Conservation (phyloP, 2,888 invertebrate species). For the Linnaemya vulpina region DNA sequence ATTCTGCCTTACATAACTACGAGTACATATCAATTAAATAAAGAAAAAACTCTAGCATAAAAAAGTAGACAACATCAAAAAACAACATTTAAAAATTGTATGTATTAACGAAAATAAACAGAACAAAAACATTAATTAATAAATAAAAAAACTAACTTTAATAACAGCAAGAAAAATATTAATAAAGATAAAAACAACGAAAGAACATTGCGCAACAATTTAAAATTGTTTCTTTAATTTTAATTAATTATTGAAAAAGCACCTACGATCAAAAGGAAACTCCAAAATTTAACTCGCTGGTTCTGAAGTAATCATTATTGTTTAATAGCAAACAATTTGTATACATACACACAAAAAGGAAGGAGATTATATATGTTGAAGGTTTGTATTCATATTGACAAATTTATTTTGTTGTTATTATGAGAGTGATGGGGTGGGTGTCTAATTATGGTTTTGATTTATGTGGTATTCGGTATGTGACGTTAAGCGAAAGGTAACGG, state of each 20-base stretch:
- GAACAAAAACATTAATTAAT: background rate
- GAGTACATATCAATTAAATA: background rate
- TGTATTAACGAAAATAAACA: slow-evolving; percentile 46
- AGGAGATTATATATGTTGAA: slow-evolving; percentile 4
- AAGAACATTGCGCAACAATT: slow-evolving; percentile 32
- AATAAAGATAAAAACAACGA: slow-evolving; percentile 22
- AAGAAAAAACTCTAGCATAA: slow-evolving; percentile 34
- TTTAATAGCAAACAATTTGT: slow-evolving; percentile 36
- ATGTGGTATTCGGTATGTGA: slow-evolving; percentile 27
- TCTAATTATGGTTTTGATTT: slow-evolving; percentile 21
- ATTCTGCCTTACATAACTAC: background rate
- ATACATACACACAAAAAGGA: slow-evolving; percentile 8
- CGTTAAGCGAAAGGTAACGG: slow-evolving; percentile 27
- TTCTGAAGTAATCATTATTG: slow-evolving; percentile 11
- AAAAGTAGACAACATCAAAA: slow-evolving; percentile 60
- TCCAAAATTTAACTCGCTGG: slow-evolving; percentile 34
- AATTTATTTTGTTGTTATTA: slow-evolving; percentile 32
- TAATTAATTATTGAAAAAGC: slow-evolving; percentile 36
- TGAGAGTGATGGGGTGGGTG: slow-evolving; percentile 2
- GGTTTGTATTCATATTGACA: slow-evolving; percentile 14
- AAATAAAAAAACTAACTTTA: slow-evolving; percentile 27
- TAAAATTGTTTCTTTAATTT: slow-evolving; percentile 36
- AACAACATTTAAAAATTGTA: slow-evolving; percentile 65
- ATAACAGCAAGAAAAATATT: slow-evolving; percentile 49
- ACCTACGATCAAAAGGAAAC: slow-evolving; percentile 58